Base-by-base conservation (phyloP, 2,888 invertebrate species). In the Flabesymbios commensalis region DNA sequence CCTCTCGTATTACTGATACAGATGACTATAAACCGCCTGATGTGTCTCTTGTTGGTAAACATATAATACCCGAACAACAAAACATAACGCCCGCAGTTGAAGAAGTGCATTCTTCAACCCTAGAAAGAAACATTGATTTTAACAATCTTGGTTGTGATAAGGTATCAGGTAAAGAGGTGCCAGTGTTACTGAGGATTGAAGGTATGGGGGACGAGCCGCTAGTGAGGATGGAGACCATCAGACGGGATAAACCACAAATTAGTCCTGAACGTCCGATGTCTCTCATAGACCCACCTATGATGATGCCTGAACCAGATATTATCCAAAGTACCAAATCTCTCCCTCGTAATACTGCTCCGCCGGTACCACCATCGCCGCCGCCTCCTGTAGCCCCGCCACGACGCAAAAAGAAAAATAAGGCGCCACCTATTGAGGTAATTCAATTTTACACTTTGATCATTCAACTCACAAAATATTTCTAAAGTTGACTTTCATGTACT, bases 331-430 rank as follows among this genome's bases (percentile, higher is more conserved):
- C 65, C 0, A 68, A 68, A 51, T 36, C 64, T 2, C 31, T 49
- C 14, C 31, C 24, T 22, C 41, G 61, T 3, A 29, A 57, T n/a
- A n/a, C n/a, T n/a, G n/a, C 57, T 14, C 42, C 43, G 10, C 49
- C 26, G 5, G 45, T 26, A 4, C 19, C 31, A 5, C 45, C 57
- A 1, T 14, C 14, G n/a, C 22, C 22, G 22, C 43, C 67, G 52
- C 74, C 76, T 36, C 70, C 72, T 43, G 75, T 75, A 1, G 75
- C 78, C 19, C 77, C n/a, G n/a, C 78, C n/a, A 67, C 76, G 45
- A 70, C 71, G 54, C 77, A 74, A 56, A 74, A 72, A 60, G 67
- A 63, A 51, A 81, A 83, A 69, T 82, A 83, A 28, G 55, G 51
- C 47, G 22, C n/a, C n/a, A 10, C 19, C 24, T 19, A 22, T 55